Evolutionary conservation across 2,797 vertebrate species (phyloP).

Genomic region (Tiaroga cobitis): DNA sequence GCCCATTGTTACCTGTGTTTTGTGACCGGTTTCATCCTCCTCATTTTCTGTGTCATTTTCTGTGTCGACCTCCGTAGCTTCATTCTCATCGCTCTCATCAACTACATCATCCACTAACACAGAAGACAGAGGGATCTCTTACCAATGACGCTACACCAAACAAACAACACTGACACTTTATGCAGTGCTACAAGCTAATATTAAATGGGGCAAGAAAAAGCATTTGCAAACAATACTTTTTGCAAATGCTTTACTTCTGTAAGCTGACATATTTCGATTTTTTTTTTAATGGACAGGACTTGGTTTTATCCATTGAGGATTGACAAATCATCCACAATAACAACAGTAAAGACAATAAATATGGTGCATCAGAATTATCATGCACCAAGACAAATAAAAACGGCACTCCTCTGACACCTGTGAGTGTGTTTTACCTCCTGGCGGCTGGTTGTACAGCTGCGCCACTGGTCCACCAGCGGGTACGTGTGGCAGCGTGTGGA

Average conservation of each 20-base stretch:
- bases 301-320: not conserved
- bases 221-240: not conserved
- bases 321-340: not conserved
- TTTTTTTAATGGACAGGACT: too few relatives aligned
- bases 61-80: constrained; percentile 87
- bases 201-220: not conserved
- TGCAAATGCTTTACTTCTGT: not conserved
- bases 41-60: constrained; percentile 91
- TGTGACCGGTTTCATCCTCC: constrained; percentile 85
- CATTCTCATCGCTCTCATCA: constrained; percentile 96
- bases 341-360: not conserved
- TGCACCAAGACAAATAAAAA: not conserved
- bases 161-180: not conserved
- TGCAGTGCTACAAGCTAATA: too few relatives aligned
- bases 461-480: constrained; percentile 89
- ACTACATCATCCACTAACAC: constrained; percentile 93
- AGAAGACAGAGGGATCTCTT: constrained; percentile 12
- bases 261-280: not conserved
- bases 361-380: not conserved
- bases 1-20: constrained; percentile 73
- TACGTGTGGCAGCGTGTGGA: constrained; percentile 86
- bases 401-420: not conserved
- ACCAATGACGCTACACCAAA: not conserved
- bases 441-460: constrained; percentile 88
- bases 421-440: constrained; percentile 81